These are phyloP conservation scores for Sanderia malayensis DNA, from an alignment of 30 jellyfish, hydroid and myxozoan species.

Conservation along the genomic window DNA sequence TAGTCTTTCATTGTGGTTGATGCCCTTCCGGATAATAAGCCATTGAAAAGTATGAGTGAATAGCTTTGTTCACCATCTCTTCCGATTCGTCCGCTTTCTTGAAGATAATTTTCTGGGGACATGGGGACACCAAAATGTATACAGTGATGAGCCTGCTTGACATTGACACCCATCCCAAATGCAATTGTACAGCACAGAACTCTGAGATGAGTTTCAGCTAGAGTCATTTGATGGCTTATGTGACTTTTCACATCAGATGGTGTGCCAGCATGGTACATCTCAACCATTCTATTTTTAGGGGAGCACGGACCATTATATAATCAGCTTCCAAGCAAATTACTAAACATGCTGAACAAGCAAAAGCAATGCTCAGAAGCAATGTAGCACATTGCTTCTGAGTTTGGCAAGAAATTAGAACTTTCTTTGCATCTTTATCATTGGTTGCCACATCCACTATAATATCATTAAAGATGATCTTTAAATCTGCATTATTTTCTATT, in stretches of 20 bases:
- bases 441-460: background rate
- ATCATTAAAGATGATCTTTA: background rate
- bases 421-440: background rate
- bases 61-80: slow-evolving; percentile 7
- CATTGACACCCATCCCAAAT: background rate
- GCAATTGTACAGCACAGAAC: background rate
- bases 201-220: background rate
- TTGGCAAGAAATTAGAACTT: background rate
- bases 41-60: background rate
- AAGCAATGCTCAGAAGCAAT: no score
- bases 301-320: background rate
- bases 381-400: background rate
- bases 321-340: background rate
- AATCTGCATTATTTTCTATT: background rate
- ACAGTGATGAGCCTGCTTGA: background rate
- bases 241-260: slow-evolving; percentile 3
- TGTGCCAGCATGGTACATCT: slow-evolving; percentile 38
- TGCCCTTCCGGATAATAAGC: background rate
- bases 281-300: slow-evolving; percentile 15
- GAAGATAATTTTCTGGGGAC: background rate
- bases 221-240: slow-evolving; percentile 16
- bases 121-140: slow-evolving; percentile 1
- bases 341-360: background rate
- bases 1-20: background rate
- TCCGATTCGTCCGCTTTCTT: slow-evolving; percentile 8